A percentile compares a stretch with the other conserved stretches of the same genome.
phyloP scores from a whole-genome alignment of 1,140 invertebrate species.

The Listronotus oregonensis region DNA sequence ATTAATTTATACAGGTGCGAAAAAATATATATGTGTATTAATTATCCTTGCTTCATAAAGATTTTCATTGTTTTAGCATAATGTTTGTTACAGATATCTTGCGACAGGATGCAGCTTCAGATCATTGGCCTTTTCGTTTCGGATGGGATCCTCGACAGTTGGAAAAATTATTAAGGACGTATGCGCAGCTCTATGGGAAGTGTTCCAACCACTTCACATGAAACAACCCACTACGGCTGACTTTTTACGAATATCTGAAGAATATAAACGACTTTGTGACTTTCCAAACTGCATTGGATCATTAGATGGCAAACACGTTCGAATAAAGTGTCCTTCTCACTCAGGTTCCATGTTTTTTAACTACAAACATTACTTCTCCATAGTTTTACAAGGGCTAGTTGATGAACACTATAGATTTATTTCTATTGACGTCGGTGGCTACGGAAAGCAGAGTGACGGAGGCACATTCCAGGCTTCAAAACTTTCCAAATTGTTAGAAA shows the following conservation, averaged over 20 bases:
- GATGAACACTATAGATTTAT: no score
- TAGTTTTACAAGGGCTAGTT: no score
- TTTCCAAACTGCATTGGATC: no score
- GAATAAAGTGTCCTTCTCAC: no score
- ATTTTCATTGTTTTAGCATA: no score
- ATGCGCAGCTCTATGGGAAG: neutral
- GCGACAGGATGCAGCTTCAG: neutral
- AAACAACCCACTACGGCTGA: slow-evolving; percentile 1
- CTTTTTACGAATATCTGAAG: slow-evolving; percentile 33
- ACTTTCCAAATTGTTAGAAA: slow-evolving; percentile 24
- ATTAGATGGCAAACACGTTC: no score
- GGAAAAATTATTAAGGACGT: neutral
- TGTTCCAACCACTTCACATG: neutral
- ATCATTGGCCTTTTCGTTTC: neutral
- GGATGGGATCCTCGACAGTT: neutral
- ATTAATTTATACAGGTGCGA: no score
- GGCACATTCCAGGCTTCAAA: slow-evolving; percentile 41
- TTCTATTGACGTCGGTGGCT: slow-evolving; percentile 49
- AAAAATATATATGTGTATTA: no score
- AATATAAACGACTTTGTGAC: no score
- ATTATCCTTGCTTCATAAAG: no score
- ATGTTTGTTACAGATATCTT: neutral
- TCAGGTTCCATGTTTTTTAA: no score
- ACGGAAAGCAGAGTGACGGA: slow-evolving; percentile 55
- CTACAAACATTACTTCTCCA: no score